Base-by-base conservation (phyloP, 1,140 invertebrate genomes). In the Drosophila kanapiae region DNA sequence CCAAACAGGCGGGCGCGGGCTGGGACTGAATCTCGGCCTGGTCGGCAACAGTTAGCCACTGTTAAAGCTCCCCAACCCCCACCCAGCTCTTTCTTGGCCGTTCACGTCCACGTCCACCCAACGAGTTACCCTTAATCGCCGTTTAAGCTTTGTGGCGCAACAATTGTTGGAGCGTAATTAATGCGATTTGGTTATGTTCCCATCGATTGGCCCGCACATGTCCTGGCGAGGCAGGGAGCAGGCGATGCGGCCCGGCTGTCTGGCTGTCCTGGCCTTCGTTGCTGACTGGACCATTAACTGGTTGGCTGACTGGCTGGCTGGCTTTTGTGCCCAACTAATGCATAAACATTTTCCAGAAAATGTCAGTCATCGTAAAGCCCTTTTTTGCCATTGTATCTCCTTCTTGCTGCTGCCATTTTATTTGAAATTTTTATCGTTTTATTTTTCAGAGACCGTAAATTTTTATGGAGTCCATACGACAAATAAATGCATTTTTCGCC, bases 121-220 rank as follows among this genome's bases (percentile, higher is more conserved):
- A 56, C 53, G 64, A 60, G 68, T 63, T 75, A 67, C 53, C 79
- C 67, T 80, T 90, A 84, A 80, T 67, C 84, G 77, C 77, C 78
- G 78, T 88, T 88, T 90, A 84, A 90, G 85, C 80, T 81, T 90
- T 90, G 85, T 90, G 85, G 84, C 85, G 70, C 84, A 88, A 90
- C 84, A 90, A 90, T 90, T 88, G 84, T 56, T 85, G 84, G 78
- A 90, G 84, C 85, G 84, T 88, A 85, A 88, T 85, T 88, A 88
- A 88, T 88, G 75, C 84, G 84, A 88, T 88, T 90, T 88, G 85
- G 78, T 69, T 88, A 79, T 85, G 81, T 81, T 81, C n/a, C 65
- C 81, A 84, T 90, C 85, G 81, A 90, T 90, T 88, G 78, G 77
- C 68, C 65, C 42, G 56, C 49, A 56, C 75, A 78, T 60, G 54